A percentile compares a stretch with the other conserved stretches of the same genome.
Conservation (phyloP, 1,140 invertebrate genomes). For the Coenobita brevimanus region DNA sequence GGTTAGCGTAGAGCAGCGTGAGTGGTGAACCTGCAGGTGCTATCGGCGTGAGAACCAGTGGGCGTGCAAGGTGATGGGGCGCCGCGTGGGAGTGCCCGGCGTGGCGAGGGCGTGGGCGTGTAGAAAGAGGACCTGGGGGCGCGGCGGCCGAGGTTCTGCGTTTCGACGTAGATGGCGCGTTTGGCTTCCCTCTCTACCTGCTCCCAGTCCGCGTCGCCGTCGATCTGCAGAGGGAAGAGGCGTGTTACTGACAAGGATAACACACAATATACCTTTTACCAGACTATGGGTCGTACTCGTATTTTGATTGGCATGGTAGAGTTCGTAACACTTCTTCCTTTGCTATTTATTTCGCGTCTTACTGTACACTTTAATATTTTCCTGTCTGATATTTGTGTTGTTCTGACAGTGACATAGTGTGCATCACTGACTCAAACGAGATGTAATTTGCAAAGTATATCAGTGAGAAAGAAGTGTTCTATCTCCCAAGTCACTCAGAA, state of each 20-base stretch:
- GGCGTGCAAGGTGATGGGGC: not conserved
- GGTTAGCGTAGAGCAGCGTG: too few relatives aligned
- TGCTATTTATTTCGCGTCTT: too few relatives aligned
- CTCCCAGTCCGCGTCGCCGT: conserved; percentile 68
- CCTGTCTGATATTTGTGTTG: too few relatives aligned
- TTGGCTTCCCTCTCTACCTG: conserved; percentile 67
- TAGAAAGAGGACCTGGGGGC: conserved; percentile 12
- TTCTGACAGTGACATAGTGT: too few relatives aligned
- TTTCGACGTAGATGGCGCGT: conserved; percentile 66
- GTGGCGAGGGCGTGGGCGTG: not conserved
- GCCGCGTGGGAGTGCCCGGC: not conserved
- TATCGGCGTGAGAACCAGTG: not conserved
- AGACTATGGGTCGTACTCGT: not conserved
- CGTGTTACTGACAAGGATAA: not conserved
- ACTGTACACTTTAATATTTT: too few relatives aligned
- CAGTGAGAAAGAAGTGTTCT: too few relatives aligned
- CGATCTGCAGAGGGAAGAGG: conserved; percentile 64
- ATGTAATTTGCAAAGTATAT: too few relatives aligned
- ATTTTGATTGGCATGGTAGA: too few relatives aligned
- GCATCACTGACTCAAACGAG: too few relatives aligned
- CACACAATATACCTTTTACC: not conserved
- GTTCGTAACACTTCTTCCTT: too few relatives aligned
- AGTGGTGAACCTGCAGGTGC: too few relatives aligned
- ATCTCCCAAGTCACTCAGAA: too few relatives aligned
- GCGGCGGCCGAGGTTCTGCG: conserved; percentile 47